Percentiles rank a stretch among this genome's conserved stretches.
These are phyloP conservation scores for Bubo blakistoni DNA, from an alignment of 2,113 vertebrate species.

Conservation along the genomic window DNA sequence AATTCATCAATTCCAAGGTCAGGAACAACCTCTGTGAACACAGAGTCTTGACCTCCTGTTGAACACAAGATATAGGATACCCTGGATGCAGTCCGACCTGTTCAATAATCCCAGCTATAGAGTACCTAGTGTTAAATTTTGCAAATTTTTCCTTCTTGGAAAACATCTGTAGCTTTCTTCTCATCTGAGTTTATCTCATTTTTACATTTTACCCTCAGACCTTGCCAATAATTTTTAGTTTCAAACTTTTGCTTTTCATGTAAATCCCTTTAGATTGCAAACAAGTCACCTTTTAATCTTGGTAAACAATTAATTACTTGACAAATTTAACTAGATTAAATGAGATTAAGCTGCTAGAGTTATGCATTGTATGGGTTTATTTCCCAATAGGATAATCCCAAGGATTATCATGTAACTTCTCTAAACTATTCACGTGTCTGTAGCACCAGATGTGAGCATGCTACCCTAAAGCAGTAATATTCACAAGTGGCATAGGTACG, in stretches of 20 bases:
- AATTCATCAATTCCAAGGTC: neutral
- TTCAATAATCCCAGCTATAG: neutral
- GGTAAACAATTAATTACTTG: neutral
- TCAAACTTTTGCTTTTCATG: neutral
- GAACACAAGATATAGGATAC: neutral
- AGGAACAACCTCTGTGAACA: neutral
- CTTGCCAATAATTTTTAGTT: neutral
- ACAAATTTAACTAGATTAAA: neutral
- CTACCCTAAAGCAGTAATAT: neutral
- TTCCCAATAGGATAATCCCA: neutral
- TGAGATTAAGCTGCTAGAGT: neutral
- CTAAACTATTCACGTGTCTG: neutral
- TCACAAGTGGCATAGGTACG: neutral
- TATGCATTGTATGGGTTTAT: neutral
- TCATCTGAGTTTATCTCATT: neutral
- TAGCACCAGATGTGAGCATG: neutral
- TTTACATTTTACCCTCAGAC: neutral
- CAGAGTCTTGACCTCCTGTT: neutral
- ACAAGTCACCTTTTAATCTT: neutral
- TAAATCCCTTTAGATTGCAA: neutral
- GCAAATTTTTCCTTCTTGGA: neutral
- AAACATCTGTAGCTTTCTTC: neutral
- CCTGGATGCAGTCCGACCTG: neutral
- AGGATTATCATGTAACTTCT: neutral
- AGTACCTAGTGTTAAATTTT: neutral